Conservation (phyloP, 1,140 invertebrate species). For the Dendroctonus valens region DNA sequence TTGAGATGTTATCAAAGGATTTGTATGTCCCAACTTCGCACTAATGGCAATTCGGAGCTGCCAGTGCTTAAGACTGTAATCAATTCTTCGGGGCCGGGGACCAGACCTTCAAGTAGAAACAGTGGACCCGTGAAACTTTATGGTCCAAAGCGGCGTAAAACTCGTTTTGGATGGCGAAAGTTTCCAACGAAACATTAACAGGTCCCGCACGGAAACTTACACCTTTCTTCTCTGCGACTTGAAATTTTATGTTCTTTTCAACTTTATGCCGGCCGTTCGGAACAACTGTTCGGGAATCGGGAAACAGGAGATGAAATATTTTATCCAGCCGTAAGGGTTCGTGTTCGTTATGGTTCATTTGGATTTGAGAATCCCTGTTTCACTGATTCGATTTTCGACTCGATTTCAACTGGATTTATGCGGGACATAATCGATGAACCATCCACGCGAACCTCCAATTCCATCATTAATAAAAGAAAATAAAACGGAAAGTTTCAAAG, state of each 20-base stretch:
- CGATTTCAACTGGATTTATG: neutral
- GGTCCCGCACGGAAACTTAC: conserved; percentile 35
- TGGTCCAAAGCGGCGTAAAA: conserved; percentile 37
- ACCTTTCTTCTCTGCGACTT: conserved; percentile 17
- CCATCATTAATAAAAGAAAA: too few species aligned
- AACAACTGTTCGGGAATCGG: conserved; percentile 20
- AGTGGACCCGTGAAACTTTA: conserved; percentile 36
- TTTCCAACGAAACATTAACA: conserved; percentile 37
- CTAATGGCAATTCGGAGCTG: too few species aligned
- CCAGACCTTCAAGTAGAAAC: conserved; percentile 28
- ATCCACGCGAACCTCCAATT: too few species aligned
- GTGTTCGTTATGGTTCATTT: conserved; percentile 10
- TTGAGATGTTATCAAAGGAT: too few species aligned
- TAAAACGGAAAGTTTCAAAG: neutral
- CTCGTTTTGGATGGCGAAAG: conserved; percentile 36
- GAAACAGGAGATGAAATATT: conserved; percentile 22
- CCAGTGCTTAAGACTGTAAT: too few species aligned
- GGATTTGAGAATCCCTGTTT: conserved; percentile 2
- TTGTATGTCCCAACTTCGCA: too few species aligned
- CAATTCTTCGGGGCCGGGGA: neutral
- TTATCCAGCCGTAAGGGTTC: conserved; percentile 13
- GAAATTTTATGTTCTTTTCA: conserved; percentile 27
- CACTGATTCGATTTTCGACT: neutral
- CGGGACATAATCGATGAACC: neutral
- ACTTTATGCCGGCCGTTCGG: conserved; percentile 19